Conservation (phyloP, 2,888 invertebrate species). For the Cloeon dipterum region DNA sequence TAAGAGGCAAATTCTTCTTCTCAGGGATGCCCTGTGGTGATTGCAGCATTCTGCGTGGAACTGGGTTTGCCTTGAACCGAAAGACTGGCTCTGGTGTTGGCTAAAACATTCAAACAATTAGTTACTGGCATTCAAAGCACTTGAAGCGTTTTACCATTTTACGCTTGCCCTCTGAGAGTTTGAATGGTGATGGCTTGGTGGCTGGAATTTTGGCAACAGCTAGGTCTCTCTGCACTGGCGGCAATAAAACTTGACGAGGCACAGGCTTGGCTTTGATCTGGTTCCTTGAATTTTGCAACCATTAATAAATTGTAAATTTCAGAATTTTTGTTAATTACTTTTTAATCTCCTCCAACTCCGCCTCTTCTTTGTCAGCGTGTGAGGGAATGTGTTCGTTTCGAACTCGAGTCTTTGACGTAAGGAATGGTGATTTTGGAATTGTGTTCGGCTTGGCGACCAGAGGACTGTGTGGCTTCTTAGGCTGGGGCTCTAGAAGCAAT, state of each 20-base stretch:
- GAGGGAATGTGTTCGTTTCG: conserved; percentile 29
- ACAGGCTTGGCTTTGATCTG: conserved; percentile 43
- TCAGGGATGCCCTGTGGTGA: conserved; percentile 5
- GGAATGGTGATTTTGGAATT: conserved; percentile 26
- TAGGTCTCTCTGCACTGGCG: conserved; percentile 20
- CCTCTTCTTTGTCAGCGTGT: conserved; percentile 32
- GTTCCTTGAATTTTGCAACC: conserved; percentile 16
- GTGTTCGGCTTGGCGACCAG: too few relatives aligned
- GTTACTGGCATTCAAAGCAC: too few relatives aligned
- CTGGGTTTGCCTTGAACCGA: conserved; percentile 9
- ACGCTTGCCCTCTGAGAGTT: conserved; percentile 31
- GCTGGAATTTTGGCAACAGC: conserved; percentile 26
- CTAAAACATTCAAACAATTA: conserved; percentile 9
- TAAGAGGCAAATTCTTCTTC: conserved; percentile 6
- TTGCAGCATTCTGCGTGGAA: conserved; percentile 7
- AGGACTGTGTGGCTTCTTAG: too few relatives aligned
- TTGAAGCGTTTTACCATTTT: conserved; percentile 14
- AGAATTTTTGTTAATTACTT: conserved; percentile 18
- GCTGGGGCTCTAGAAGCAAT: too few relatives aligned
- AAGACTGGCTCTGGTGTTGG: conserved; percentile 4
- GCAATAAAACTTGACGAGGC: conserved; percentile 30
- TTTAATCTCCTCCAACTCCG: conserved; percentile 36
- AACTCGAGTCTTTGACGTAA: conserved; percentile 22
- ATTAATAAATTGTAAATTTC: conserved; percentile 1
- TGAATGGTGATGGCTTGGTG: conserved; percentile 38